Conservation (phyloP, 2,113 vertebrate species). For the Sinocyclocheilus anshuiensis region DNA sequence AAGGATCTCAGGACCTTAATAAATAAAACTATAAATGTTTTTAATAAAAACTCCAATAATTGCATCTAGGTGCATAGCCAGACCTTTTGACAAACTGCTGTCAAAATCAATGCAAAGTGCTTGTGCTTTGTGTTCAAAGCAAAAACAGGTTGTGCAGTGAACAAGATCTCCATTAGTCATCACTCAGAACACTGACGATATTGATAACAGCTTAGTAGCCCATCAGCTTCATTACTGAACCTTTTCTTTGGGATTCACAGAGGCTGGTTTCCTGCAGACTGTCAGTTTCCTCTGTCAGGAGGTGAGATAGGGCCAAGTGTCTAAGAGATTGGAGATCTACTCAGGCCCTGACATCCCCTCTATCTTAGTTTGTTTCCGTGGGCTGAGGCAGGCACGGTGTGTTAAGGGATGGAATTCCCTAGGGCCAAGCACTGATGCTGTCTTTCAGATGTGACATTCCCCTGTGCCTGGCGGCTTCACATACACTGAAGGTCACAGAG, state of each 20-base stretch:
- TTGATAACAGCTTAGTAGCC: slow-evolving; percentile 34
- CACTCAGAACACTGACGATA: background rate
- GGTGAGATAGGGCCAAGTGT: slow-evolving; percentile 22
- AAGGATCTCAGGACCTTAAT: background rate
- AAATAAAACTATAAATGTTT: slow-evolving; percentile 21
- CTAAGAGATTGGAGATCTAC: slow-evolving; percentile 33
- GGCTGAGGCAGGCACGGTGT: slow-evolving; percentile 14
- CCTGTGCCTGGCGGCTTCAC: slow-evolving; percentile 50
- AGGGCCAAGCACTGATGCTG: slow-evolving; percentile 47
- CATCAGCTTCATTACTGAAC: slow-evolving; percentile 14
- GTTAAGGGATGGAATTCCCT: slow-evolving; percentile 50
- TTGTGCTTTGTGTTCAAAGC: background rate
- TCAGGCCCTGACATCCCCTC: slow-evolving; percentile 29
- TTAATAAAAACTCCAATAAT: slow-evolving; percentile 24
- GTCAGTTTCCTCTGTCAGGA: slow-evolving; percentile 16
- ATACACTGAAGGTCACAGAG: slow-evolving; percentile 53
- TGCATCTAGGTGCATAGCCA: background rate
- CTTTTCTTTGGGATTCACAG: slow-evolving; percentile 10
- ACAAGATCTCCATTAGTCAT: slow-evolving; percentile 33
- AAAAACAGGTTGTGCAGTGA: background rate
- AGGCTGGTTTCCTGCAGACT: background rate
- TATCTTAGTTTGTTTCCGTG: slow-evolving; percentile 38
- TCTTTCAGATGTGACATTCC: slow-evolving; percentile 63
- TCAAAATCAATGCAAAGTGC: background rate
- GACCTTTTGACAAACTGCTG: slow-evolving; percentile 2